Evolutionary conservation across 1,140 invertebrate species (phyloP).

Genomic region (Ostrea edulis): DNA sequence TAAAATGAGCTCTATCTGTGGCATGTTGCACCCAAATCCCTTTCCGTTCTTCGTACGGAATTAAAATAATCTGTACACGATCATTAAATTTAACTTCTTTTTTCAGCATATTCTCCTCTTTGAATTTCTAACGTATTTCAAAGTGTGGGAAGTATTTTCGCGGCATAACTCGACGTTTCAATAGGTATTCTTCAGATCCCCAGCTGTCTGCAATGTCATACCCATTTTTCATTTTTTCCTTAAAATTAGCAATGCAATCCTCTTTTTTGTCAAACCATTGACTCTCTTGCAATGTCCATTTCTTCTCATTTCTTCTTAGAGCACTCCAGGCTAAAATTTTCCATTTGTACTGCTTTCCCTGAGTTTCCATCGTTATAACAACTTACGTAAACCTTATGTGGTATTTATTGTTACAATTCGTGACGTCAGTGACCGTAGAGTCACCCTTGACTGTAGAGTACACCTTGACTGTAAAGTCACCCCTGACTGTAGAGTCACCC

Average conservation of each 20-base stretch:
- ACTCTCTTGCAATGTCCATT: slow-evolving; percentile 26
- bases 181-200: background rate
- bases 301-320: background rate
- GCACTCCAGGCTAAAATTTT: slow-evolving; percentile 21
- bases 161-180: too few species aligned
- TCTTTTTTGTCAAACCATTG: slow-evolving; percentile 26
- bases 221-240: slow-evolving; percentile 21
- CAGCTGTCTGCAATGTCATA: background rate
- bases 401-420: background rate
- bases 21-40: too few species aligned
- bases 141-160: too few species aligned
- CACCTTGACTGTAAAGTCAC: background rate
- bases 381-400: background rate
- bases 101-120: too few species aligned
- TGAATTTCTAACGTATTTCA: too few species aligned
- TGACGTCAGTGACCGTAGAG: slow-evolving; percentile 16
- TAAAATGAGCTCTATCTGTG: too few species aligned
- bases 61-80: too few species aligned
- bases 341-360: slow-evolving; percentile 5
- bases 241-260: background rate
- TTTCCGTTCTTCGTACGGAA: too few species aligned
- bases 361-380: slow-evolving; percentile 21
- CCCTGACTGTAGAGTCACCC: too few species aligned
- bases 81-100: too few species aligned
- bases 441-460: background rate